These are phyloP conservation scores for Typhlichthys subterraneus DNA, from an alignment of 2,797 vertebrate species.

Conservation along the genomic window DNA sequence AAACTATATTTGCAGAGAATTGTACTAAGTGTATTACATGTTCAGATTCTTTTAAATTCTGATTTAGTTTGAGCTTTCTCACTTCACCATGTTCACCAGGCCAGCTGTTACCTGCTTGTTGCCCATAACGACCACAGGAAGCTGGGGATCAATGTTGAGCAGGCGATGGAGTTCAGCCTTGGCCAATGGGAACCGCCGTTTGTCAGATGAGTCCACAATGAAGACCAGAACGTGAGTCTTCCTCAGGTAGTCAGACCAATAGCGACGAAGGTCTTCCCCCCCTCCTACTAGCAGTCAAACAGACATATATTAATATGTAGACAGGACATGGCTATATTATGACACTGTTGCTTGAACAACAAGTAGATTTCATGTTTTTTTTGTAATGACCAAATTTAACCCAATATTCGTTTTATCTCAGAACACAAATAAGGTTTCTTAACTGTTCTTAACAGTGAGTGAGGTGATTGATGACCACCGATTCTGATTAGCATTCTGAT, in stretches of 20 bases:
- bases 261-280: conserved; percentile 85
- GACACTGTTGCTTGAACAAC: too few relatives aligned
- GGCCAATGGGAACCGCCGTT: conserved; percentile 78
- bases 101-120: conserved; percentile 71
- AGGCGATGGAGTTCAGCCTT: conserved; percentile 86
- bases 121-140: conserved; percentile 86
- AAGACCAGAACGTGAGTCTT: conserved; percentile 87
- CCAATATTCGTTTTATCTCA: too few relatives aligned
- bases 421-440: too few relatives aligned
- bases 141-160: conserved; percentile 73
- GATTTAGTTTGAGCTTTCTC: neutral
- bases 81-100: neutral
- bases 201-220: conserved; percentile 88
- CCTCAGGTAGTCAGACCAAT: conserved; percentile 88
- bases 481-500: too few relatives aligned
- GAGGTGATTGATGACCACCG: too few relatives aligned
- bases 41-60: too few relatives aligned
- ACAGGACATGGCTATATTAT: neutral
- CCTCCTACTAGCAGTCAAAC: conserved; percentile 82
- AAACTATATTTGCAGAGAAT: too few relatives aligned
- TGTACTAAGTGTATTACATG: too few relatives aligned
- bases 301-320: neutral
- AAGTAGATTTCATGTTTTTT: neutral
- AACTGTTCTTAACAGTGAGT: too few relatives aligned
- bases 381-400: neutral